Conservation (phyloP, 2,113 vertebrate genomes). For the Mesocricetus auratus region DNA sequence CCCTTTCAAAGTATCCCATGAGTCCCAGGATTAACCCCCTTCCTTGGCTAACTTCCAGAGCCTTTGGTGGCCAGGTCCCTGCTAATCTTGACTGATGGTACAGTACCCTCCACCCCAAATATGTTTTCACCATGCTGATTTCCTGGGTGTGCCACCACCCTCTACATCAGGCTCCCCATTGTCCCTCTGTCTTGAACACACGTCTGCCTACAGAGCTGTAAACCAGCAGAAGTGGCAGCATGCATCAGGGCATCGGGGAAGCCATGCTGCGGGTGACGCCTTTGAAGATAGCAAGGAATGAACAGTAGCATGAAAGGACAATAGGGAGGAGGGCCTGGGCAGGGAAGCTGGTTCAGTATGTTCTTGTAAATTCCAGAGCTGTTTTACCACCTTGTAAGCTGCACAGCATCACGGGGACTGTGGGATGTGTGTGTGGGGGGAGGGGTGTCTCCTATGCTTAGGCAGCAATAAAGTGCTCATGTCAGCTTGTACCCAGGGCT, state of each 20-base stretch:
- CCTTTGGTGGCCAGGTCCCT: not conserved
- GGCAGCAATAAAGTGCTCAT: constrained; percentile 4
- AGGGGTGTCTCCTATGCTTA: not conserved
- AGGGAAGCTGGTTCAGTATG: not conserved
- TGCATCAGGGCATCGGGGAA: not conserved
- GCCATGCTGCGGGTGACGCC: not conserved
- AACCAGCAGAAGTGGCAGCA: not conserved
- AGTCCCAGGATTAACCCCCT: not conserved
- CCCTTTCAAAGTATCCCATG: not conserved
- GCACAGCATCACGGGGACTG: constrained; percentile 30
- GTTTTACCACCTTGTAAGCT: constrained; percentile 22
- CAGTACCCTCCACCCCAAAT: not conserved
- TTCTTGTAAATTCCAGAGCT: not conserved
- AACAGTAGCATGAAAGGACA: not conserved
- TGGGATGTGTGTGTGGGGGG: not conserved
- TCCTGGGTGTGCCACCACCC: not conserved
- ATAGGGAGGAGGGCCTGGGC: not conserved
- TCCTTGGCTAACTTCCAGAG: not conserved
- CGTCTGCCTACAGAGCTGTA: not conserved
- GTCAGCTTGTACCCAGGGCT: constrained; percentile 69
- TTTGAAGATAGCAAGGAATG: not conserved
- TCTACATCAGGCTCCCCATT: not conserved
- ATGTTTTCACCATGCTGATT: not conserved
- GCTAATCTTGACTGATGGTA: not conserved
- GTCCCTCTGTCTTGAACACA: not conserved